These are phyloP conservation scores for Acleris holmiana DNA, from an alignment of 2,888 invertebrate species.

Conservation along the genomic window DNA sequence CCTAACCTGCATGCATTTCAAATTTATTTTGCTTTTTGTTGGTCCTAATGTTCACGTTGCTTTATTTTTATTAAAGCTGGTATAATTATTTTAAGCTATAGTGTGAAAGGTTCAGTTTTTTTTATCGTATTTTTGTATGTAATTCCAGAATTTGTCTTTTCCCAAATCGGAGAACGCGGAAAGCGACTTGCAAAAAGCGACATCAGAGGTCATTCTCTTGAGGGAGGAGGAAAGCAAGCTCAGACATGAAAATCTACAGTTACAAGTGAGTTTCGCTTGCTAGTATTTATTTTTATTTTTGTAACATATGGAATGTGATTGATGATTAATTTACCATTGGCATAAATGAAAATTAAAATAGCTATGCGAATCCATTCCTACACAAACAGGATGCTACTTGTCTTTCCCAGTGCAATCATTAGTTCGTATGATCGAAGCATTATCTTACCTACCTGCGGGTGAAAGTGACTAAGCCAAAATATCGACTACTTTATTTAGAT, in stretches of 20 bases:
- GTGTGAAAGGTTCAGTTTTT: neutral
- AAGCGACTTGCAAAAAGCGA: constrained; percentile 86
- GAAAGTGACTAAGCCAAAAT: neutral
- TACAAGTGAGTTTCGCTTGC: constrained; percentile 86
- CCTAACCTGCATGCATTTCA: constrained; percentile 18
- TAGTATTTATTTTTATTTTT: constrained; percentile 6
- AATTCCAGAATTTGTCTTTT: constrained; percentile 67
- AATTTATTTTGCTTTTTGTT: constrained; percentile 15
- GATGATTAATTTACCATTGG: neutral
- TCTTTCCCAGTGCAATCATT: neutral
- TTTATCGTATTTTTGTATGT: constrained; percentile 45
- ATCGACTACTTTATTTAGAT: too few species aligned
- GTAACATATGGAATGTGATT: neutral
- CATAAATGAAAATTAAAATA: neutral
- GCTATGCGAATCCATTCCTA: neutral
- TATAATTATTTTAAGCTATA: constrained; percentile 14
- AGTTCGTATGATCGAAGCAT: neutral
- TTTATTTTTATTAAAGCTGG: neutral
- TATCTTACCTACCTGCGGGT: neutral
- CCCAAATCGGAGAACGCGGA: constrained; percentile 73
- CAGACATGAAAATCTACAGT: constrained; percentile 92
- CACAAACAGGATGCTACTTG: too few species aligned
- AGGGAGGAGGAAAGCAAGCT: constrained; percentile 91
- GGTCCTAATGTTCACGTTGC: neutral
- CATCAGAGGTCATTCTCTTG: constrained; percentile 90